Conservation (phyloP, 2,113 vertebrate genomes). For the Lepidothrix coronata region DNA sequence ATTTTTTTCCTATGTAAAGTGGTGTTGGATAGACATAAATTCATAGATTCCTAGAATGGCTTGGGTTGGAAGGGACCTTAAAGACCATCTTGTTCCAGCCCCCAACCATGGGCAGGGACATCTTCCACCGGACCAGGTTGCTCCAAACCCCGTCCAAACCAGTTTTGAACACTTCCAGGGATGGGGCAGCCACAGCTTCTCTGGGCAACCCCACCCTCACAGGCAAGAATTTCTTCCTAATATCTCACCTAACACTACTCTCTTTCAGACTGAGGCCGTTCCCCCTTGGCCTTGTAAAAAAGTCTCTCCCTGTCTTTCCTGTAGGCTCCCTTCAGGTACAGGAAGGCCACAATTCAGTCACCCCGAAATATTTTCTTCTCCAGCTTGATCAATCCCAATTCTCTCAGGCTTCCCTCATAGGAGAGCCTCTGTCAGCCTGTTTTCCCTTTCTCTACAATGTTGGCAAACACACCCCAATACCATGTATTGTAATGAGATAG, state of each 20-base stretch:
- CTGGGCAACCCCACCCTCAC: accelerated
- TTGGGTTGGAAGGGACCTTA: background rate
- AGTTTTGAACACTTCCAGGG: background rate
- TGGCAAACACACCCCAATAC: background rate
- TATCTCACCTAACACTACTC: background rate
- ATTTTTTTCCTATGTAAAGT: background rate
- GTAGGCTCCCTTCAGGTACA: background rate
- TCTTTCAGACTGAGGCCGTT: background rate
- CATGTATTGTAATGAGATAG: background rate
- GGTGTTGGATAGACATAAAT: background rate
- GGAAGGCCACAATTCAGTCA: background rate
- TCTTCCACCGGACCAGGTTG: accelerated
- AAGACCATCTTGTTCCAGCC: accelerated
- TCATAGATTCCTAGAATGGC: background rate
- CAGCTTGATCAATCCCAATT: background rate
- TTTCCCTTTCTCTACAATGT: background rate
- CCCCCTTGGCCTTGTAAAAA: background rate
- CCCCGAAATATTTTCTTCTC: background rate
- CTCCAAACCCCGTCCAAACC: background rate
- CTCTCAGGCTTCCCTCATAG: background rate
- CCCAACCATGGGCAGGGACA: no score
- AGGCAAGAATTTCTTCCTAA: background rate
- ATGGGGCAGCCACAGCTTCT: background rate
- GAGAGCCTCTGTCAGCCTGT: background rate
- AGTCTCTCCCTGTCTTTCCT: background rate